These are phyloP conservation scores for Lepus timidus DNA, from an alignment of 2,113 vertebrate genomes.

Conservation along the genomic window DNA sequence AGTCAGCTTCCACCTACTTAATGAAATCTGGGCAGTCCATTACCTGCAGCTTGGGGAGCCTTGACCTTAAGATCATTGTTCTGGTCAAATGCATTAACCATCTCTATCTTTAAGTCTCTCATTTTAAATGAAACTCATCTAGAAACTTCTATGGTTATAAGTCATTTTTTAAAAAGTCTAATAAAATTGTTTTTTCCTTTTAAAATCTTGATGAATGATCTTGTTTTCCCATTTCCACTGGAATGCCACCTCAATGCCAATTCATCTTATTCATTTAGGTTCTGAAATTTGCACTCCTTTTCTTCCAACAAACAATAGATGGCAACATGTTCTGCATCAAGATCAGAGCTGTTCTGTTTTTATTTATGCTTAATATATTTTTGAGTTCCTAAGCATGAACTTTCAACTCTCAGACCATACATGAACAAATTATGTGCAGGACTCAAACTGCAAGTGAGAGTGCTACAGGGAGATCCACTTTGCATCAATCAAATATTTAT, in stretches of 20 bases:
- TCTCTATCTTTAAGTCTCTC: constrained; percentile 24
- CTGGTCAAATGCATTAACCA: constrained; percentile 12
- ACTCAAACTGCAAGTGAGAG: constrained; percentile 41
- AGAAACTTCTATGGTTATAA: constrained; percentile 38
- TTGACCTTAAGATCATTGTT: neutral
- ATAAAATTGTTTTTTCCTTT: neutral
- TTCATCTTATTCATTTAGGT: constrained; percentile 56
- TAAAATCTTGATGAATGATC: neutral
- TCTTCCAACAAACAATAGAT: constrained; percentile 57
- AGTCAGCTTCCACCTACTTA: constrained; percentile 11
- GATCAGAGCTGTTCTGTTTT: constrained; percentile 56
- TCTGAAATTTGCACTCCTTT: constrained; percentile 57
- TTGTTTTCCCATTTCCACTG: neutral
- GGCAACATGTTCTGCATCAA: constrained; percentile 32
- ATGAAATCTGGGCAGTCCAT: neutral
- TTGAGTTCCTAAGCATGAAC: constrained; percentile 69
- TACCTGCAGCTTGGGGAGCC: neutral
- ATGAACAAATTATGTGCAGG: constrained; percentile 45
- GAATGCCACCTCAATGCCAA: constrained; percentile 12
- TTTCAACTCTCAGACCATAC: constrained; percentile 32
- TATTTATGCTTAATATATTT: constrained; percentile 48
- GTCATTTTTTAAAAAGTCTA: neutral
- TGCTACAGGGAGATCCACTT: neutral
- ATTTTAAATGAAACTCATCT: constrained; percentile 19
- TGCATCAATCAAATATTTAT: neutral